Base-by-base conservation (phyloP, 2,113 vertebrate species). In the Gopherus flavomarginatus region DNA sequence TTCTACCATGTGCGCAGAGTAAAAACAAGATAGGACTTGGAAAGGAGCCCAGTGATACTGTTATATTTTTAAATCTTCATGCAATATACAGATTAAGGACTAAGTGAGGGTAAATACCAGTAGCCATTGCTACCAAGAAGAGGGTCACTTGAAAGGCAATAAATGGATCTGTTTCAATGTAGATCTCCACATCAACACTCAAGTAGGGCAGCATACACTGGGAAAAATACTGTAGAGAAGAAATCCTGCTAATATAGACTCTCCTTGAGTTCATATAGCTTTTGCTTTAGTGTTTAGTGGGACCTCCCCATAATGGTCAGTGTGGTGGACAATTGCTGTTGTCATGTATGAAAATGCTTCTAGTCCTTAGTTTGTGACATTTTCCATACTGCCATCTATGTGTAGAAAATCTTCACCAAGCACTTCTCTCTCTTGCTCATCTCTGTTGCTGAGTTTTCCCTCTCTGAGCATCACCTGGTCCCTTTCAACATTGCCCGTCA, bases 101-200 rank as follows among this genome's bases (percentile, higher is more conserved):
- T 49, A 90, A 92, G 77, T 85, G 65, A 86, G 9, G 5, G 95
- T 95, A n/a, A 80, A 97, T 92, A 56, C n/a, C 49, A 83, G 53
- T n/a, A 87, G 49, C 62, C 3, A 2, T 89, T 78, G 92, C 82
- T 82, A 57, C 85, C 42, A 5, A 65, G 29, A 79, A 65, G 47
- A 87, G 57, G 38, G 62, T 62, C 44, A 72, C 29, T 83, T 89
- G 42, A 59, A 57, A 87, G 87, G 78, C 90, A 78, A 42, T 53
- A 89, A 87, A 31, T 77, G 57, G 47, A 17, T 89, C 85, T 92
- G 65, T 80, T 47, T 65, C 59, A 62, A 54, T n/a, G 17, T 49
- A 44, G 4, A 53, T 91, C 91, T 95, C 29, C 11, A 57, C 29
- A 42, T 83, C 3, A 38, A 29, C 16, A 56, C 11, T 47, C 26